Conservation (phyloP, 35 echinoderm and acorn worm species). For the Stichopus chloronotus region DNA sequence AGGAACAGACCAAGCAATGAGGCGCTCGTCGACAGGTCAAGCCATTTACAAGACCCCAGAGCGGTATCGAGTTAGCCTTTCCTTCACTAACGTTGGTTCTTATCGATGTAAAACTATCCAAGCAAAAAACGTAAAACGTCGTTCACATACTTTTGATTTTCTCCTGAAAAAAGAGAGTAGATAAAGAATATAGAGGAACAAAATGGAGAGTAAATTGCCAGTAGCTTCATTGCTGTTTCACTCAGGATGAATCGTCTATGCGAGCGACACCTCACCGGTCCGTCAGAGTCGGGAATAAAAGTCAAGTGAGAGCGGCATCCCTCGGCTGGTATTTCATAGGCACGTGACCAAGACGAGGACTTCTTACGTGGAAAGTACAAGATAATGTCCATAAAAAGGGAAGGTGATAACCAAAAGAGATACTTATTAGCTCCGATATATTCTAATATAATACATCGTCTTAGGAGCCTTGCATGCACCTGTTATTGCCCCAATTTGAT, state of each 20-base stretch:
- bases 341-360: background rate
- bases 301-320: background rate
- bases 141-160: background rate
- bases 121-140: background rate
- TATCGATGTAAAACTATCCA: background rate
- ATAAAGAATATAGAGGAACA: too few relatives aligned
- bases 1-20: too few relatives aligned
- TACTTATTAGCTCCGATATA: background rate
- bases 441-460: too few relatives aligned
- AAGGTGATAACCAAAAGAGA: background rate
- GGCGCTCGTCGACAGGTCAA: too few relatives aligned
- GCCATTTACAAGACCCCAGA: too few relatives aligned
- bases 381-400: background rate
- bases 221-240: background rate
- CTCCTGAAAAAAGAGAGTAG: background rate
- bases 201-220: background rate
- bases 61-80: too few relatives aligned
- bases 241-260: background rate
- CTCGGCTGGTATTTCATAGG: constrained; percentile 3
- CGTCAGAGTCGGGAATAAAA: background rate
- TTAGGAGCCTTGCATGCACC: too few relatives aligned
- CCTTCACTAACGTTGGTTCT: too few relatives aligned
- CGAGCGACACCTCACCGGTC: background rate
- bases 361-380: background rate
- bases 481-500: too few relatives aligned